phyloP scores from a whole-genome alignment of 2,113 vertebrate genomes.

The Hemibagrus wyckioides region DNA sequence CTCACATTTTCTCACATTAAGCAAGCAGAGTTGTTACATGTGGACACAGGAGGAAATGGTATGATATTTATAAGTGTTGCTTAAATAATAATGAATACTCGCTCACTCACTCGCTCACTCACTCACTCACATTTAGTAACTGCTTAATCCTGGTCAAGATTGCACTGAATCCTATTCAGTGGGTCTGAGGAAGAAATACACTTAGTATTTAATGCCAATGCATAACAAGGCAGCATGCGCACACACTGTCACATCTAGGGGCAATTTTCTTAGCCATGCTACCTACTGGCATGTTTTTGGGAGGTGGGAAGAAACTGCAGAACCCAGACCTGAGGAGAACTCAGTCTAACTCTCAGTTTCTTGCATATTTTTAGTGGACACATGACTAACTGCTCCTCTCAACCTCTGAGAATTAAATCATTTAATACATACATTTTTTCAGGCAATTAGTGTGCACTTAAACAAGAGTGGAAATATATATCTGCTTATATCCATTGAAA shows the following conservation, averaged over 20 bases:
- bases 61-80: conserved; percentile 35
- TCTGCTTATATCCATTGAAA: conserved; percentile 28
- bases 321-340: not conserved
- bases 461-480: not conserved
- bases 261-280: not conserved
- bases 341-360: not conserved
- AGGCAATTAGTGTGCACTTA: conserved; percentile 11
- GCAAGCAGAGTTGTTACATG: conserved; percentile 30
- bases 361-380: not conserved
- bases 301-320: not conserved
- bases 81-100: not conserved
- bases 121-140: not conserved
- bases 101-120: not conserved
- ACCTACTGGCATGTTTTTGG: not conserved
- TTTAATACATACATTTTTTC: conserved; percentile 19
- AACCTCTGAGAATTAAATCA: conserved; percentile 13
- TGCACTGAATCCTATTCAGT: not conserved
- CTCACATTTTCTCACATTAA: conserved; percentile 61
- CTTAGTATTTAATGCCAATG: not conserved
- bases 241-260: not conserved
- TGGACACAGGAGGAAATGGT: conserved; percentile 47
- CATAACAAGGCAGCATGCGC: not conserved
- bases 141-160: not conserved
- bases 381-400: conserved; percentile 45
- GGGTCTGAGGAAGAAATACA: not conserved